phyloP scores from a whole-genome alignment of 2,113 vertebrate species.

The Chaetorhynchus papuensis region DNA sequence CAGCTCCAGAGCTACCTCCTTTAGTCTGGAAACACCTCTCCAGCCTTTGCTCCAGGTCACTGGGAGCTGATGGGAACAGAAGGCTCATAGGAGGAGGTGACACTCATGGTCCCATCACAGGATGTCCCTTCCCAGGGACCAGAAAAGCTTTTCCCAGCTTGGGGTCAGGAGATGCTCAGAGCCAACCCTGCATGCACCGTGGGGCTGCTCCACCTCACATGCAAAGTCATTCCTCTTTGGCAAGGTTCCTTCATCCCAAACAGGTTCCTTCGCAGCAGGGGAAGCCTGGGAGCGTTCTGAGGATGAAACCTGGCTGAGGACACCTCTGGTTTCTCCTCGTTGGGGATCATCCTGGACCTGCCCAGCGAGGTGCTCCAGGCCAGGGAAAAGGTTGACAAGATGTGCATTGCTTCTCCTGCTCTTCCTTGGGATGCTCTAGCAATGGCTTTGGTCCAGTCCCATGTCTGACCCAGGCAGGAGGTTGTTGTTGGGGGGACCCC shows the following conservation, averaged over 20 bases:
- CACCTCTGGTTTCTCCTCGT: neutral
- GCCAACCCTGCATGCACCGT: accelerated
- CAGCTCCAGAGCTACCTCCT: neutral
- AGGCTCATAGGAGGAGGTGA: neutral
- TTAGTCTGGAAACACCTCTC: neutral
- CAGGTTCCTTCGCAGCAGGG: neutral
- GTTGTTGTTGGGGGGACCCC: neutral
- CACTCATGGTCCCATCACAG: neutral
- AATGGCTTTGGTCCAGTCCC: neutral
- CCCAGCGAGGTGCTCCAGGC: neutral
- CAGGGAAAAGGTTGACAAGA: neutral
- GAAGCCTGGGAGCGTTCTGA: neutral
- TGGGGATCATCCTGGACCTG: neutral
- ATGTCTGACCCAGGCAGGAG: neutral
- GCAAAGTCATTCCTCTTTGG: neutral
- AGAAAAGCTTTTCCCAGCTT: neutral
- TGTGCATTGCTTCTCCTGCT: neutral
- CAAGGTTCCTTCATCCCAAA: neutral
- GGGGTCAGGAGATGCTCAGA: accelerated
- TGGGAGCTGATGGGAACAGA: neutral
- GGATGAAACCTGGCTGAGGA: neutral
- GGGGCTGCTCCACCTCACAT: neutral
- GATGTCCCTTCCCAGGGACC: neutral
- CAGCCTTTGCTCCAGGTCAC: neutral
- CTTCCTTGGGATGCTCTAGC: neutral